Percentiles rank a stretch among this genome's conserved stretches.
phyloP scores from a whole-genome alignment of 2,888 invertebrate genomes.

The Neria commutata region DNA sequence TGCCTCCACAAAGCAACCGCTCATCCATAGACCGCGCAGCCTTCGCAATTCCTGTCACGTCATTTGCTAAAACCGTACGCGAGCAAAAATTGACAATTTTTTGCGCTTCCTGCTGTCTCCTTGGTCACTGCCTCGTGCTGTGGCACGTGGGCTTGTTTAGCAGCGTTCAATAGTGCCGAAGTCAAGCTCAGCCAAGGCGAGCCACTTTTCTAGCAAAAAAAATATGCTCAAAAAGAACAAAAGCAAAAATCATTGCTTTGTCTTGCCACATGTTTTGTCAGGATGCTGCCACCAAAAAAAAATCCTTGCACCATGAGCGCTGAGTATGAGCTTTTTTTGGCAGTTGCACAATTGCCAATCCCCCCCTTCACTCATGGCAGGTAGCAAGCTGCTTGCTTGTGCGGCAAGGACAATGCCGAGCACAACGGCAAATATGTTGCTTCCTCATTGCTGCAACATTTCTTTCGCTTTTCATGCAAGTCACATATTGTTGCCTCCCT shows the following conservation, averaged over 20 bases:
- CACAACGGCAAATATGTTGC: too few species aligned
- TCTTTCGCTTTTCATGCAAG: conserved; percentile 2
- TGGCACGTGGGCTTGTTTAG: background rate
- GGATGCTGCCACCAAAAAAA: background rate
- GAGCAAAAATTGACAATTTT: background rate
- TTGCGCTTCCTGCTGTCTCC: too few species aligned
- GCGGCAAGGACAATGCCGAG: conserved; percentile 1
- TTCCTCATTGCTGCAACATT: too few species aligned
- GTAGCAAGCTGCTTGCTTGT: too few species aligned
- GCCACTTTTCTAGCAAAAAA: background rate
- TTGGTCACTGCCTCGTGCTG: too few species aligned
- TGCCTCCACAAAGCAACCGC: too few species aligned
- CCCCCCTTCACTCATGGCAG: background rate
- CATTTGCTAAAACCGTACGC: too few species aligned
- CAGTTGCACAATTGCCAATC: background rate
- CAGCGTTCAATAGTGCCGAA: background rate
- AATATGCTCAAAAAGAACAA: background rate
- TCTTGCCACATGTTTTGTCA: conserved; percentile 2
- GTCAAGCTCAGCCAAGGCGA: too few species aligned
- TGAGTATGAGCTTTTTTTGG: background rate
- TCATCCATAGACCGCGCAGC: too few species aligned
- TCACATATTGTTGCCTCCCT: too few species aligned
- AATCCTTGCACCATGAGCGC: background rate
- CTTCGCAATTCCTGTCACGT: background rate
- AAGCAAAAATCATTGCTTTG: background rate